phyloP scores from a whole-genome alignment of 2,113 vertebrate genomes.

The Nothobranchius furzeri region DNA sequence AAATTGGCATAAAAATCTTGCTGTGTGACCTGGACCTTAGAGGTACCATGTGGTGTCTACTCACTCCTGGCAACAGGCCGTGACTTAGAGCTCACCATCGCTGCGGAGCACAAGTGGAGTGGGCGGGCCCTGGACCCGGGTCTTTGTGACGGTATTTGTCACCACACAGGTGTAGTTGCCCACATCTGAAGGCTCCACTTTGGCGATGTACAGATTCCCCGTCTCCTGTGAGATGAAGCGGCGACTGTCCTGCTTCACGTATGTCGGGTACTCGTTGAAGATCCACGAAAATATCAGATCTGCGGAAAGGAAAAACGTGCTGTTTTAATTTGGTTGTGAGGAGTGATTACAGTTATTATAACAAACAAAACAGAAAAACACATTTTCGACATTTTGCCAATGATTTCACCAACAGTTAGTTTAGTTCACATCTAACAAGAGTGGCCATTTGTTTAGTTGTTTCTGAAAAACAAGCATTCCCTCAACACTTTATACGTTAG shows the following conservation, averaged over 20 bases:
- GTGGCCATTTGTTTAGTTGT: too few species aligned
- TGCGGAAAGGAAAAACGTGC: constrained; percentile 64
- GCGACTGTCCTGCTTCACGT: constrained; percentile 91
- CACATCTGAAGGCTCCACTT: constrained; percentile 91
- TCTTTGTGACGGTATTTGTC: constrained; percentile 90
- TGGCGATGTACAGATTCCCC: constrained; percentile 95
- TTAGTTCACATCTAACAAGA: too few species aligned
- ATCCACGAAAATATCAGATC: constrained; percentile 96
- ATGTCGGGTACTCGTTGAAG: constrained; percentile 93
- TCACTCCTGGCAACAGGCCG: too few species aligned
- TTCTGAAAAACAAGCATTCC: too few species aligned
- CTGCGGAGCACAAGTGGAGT: constrained; percentile 92
- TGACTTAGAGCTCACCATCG: constrained; percentile 82
- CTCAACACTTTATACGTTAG: too few species aligned
- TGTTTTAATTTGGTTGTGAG: neutral
- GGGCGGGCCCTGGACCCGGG: constrained; percentile 87
- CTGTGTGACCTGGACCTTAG: too few species aligned
- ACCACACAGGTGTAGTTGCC: constrained; percentile 98
- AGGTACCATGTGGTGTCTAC: too few species aligned
- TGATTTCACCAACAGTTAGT: too few species aligned
- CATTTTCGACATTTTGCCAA: too few species aligned
- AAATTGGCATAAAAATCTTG: too few species aligned
- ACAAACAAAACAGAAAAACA: too few species aligned
- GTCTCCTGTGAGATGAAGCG: constrained; percentile 97
- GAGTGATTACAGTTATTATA: too few species aligned